Evolutionary conservation across 2,888 invertebrate species (phyloP).

Genomic region (Marasmarcha lunaedactyla): DNA sequence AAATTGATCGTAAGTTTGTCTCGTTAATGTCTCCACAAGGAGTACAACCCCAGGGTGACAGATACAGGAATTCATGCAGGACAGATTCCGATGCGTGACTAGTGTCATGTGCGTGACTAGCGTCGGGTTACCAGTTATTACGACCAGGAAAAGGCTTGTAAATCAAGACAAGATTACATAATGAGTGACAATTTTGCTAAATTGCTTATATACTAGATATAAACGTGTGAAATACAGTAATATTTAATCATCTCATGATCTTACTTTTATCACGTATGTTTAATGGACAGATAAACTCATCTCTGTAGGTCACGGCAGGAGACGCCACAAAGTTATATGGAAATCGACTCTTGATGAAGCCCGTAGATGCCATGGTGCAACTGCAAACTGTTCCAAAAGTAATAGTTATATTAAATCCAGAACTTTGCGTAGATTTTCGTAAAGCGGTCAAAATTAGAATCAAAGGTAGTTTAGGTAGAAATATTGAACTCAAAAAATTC

Average conservation of each 20-base stretch:
- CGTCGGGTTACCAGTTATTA: too few species aligned
- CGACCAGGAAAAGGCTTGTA: too few species aligned
- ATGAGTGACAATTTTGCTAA: conserved; percentile 55
- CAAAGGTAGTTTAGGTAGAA: conserved; percentile 26
- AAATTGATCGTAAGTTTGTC: conserved; percentile 47
- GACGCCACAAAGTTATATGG: conserved; percentile 31
- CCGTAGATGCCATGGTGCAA: conserved; percentile 31
- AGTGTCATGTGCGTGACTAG: conserved; percentile 63
- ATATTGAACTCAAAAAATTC: conserved; percentile 30
- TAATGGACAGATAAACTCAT: too few species aligned
- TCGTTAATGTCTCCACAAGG: conserved; percentile 59
- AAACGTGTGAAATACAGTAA: too few species aligned
- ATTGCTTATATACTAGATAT: conserved; percentile 46
- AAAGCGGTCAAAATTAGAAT: conserved; percentile 43
- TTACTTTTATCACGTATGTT: too few species aligned
- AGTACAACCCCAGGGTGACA: conserved; percentile 40
- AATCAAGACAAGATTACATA: conserved; percentile 37
- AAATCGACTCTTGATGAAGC: conserved; percentile 39
- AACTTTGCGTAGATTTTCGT: conserved; percentile 25
- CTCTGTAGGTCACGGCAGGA: too few species aligned
- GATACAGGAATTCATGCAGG: conserved; percentile 46
- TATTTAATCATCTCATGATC: too few species aligned
- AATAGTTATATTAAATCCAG: conserved; percentile 22
- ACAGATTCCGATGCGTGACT: conserved; percentile 55
- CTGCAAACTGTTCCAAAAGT: conserved; percentile 28